Evolutionary conservation across 2,888 invertebrate genomes (phyloP).

Genomic region (Deilephila porcellus): DNA sequence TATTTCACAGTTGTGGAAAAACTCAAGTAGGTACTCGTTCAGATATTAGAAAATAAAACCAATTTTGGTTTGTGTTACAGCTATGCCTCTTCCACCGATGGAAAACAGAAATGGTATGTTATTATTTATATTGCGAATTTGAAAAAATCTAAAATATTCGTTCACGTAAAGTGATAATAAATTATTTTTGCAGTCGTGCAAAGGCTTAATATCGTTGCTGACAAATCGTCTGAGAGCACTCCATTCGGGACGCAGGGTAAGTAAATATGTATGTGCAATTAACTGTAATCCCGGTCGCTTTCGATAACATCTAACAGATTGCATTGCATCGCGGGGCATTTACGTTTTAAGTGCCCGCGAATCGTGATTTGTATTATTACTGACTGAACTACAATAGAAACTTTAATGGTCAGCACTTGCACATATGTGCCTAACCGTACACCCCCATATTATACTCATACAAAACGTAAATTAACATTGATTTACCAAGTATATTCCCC

Average conservation of each 20-base stretch:
- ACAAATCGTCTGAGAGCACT: conserved; percentile 75
- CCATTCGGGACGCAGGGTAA: conserved; percentile 79
- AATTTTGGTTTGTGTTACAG: conserved; percentile 50
- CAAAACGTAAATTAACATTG: neutral
- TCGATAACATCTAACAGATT: conserved; percentile 19
- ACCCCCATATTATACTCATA: neutral
- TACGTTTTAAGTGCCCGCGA: conserved; percentile 29
- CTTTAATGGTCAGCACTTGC: conserved; percentile 9
- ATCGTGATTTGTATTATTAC: conserved; percentile 41
- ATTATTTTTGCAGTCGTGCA: conserved; percentile 68
- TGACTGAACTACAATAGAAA: conserved; percentile 41
- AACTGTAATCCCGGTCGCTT: conserved; percentile 25
- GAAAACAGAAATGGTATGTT: conserved; percentile 76
- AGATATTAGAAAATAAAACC: neutral
- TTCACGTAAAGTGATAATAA: conserved; percentile 25
- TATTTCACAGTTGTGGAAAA: conserved; percentile 20
- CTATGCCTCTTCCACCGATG: conserved; percentile 73
- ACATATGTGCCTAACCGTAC: neutral
- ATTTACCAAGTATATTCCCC: neutral
- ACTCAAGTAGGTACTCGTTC: neutral
- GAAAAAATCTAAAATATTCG: neutral
- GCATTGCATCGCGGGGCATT: conserved; percentile 15
- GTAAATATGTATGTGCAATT: conserved; percentile 35
- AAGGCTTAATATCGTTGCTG: conserved; percentile 75
- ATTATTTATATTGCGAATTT: neutral